A percentile compares a stretch with the other conserved stretches of the same genome.
phyloP scores from a whole-genome alignment of 2,888 invertebrate genomes.

The Caenorhabditis sinica region DNA sequence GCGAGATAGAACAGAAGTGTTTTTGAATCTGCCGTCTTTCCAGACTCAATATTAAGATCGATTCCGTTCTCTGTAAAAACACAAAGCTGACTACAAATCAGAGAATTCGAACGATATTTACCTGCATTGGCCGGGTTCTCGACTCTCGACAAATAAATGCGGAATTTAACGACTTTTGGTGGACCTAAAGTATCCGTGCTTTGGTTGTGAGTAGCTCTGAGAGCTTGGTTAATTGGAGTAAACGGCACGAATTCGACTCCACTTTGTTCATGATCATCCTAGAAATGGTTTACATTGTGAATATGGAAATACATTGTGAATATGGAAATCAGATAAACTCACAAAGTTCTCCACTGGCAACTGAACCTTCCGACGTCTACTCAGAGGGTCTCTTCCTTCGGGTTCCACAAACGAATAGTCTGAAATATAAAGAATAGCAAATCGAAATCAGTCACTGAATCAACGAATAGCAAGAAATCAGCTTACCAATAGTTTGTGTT shows the following conservation, averaged over 20 bases:
- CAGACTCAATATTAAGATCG: slow-evolving; percentile 51
- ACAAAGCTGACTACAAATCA: not conserved
- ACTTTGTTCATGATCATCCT: slow-evolving; percentile 1
- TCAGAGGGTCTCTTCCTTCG: slow-evolving; percentile 43
- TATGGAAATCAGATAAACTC: slow-evolving; percentile 5
- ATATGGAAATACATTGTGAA: not conserved
- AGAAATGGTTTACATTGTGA: not conserved
- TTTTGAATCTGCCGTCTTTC: slow-evolving; percentile 47
- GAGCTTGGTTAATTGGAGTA: slow-evolving; percentile 45
- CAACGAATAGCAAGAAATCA: not conserved
- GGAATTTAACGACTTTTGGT: slow-evolving; percentile 46
- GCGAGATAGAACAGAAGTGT: slow-evolving; percentile 17
- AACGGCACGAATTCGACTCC: slow-evolving; percentile 30
- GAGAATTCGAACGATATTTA: not conserved
- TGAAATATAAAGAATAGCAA: not conserved
- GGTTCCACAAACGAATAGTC: slow-evolving; percentile 28
- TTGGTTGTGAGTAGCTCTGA: slow-evolving; percentile 38
- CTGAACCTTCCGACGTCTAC: slow-evolving; percentile 33
- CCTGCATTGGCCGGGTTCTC: slow-evolving; percentile 19
- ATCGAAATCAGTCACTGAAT: not conserved
- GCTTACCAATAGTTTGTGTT: slow-evolving; percentile 10
- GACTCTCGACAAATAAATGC: slow-evolving; percentile 47
- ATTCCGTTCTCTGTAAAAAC: slow-evolving; percentile 45
- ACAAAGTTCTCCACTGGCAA: slow-evolving; percentile 49
- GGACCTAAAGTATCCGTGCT: slow-evolving; percentile 50